Conservation (phyloP, 2,888 invertebrate species). For the Drosophila sordidula region DNA sequence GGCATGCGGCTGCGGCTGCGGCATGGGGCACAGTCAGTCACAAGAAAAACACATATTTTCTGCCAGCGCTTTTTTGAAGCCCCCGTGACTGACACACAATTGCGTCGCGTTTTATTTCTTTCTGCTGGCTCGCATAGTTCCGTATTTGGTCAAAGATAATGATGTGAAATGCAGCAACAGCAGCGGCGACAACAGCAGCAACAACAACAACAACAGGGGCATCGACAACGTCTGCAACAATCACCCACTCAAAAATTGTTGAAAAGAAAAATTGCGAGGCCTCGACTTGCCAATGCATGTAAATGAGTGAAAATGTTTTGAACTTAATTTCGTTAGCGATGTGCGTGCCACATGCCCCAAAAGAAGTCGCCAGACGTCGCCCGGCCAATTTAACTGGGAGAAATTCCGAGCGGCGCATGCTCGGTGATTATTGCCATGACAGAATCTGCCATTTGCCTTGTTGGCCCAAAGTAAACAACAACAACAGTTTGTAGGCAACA, state of each 20-base stretch:
- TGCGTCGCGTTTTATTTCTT: slow-evolving; percentile 68
- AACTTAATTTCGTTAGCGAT: slow-evolving; percentile 67
- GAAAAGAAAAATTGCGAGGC: slow-evolving; percentile 58
- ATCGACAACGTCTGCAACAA: slow-evolving; percentile 57
- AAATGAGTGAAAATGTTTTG: slow-evolving; percentile 76
- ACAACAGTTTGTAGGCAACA: background rate
- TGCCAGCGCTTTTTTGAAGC: slow-evolving; percentile 62
- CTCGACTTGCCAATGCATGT: slow-evolving; percentile 57
- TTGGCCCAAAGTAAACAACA: background rate
- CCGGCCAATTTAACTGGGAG: slow-evolving; percentile 5
- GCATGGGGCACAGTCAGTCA: slow-evolving; percentile 14
- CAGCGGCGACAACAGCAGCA: slow-evolving; percentile 29
- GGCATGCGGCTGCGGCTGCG: too few relatives aligned
- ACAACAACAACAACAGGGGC: slow-evolving; percentile 24
- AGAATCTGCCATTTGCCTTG: slow-evolving; percentile 1
- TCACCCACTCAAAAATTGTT: slow-evolving; percentile 78
- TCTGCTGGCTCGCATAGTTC: slow-evolving; percentile 61
- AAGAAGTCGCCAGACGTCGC: slow-evolving; percentile 40
- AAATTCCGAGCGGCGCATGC: slow-evolving; percentile 41
- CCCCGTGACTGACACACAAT: slow-evolving; percentile 76
- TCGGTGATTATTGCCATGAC: slow-evolving; percentile 43
- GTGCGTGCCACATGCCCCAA: slow-evolving; percentile 40
- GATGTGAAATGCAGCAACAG: slow-evolving; percentile 75
- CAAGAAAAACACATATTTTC: slow-evolving; percentile 68
- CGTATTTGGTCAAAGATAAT: slow-evolving; percentile 80